Evolutionary conservation across 2,888 invertebrate species (phyloP), one percentile per base, ranked within the genome.

Genomic region (Stenodema calcarata): DNA sequence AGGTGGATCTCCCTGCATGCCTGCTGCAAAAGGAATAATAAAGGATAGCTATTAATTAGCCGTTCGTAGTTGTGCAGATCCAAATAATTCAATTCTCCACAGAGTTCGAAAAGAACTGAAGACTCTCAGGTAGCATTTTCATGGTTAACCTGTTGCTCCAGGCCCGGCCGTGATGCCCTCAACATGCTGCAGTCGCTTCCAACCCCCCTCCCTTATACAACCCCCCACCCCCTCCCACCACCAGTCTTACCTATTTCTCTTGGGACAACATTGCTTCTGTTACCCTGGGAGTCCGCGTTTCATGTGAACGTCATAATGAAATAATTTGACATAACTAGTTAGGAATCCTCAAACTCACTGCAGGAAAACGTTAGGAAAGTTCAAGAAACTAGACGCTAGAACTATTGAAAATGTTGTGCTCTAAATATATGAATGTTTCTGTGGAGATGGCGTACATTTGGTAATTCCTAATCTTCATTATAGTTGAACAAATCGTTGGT

Each of bases 71-170:
- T 23, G 11, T 23, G 23, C 23, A 11, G 18, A 4, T 23, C 2
- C 23, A 23, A 62, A 0, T n/a, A 62, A 23, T 23, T 62, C 12
- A 23, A 23, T 9, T 23, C 62, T 27, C 23, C 2, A 9, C 7
- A 12, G 4, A 23, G 9, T 62, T 23, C 23, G 23, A 7, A 23
- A 23, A 23, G 23, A 27, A 23, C 62, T 23, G 12, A 23, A 62
- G 62, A 7, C 27, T 27, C 0, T 6, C 23, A 27, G 12, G 42
- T 78, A 78, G 44, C 78, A 78, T 78, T 28, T 54, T 27, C 79
- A 30, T 47, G 62, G 84, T 84, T 84, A 84, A 84, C 84, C 84
- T 84, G 84, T 84, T 84, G 84, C 84, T 70, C 84, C 54, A 6
- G 28, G 23, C 84, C 75, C 70, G 84, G 84, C 42, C 70, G 82